phyloP scores from a whole-genome alignment of 2,888 invertebrate genomes.

The Leptarthrus brevirostris region DNA sequence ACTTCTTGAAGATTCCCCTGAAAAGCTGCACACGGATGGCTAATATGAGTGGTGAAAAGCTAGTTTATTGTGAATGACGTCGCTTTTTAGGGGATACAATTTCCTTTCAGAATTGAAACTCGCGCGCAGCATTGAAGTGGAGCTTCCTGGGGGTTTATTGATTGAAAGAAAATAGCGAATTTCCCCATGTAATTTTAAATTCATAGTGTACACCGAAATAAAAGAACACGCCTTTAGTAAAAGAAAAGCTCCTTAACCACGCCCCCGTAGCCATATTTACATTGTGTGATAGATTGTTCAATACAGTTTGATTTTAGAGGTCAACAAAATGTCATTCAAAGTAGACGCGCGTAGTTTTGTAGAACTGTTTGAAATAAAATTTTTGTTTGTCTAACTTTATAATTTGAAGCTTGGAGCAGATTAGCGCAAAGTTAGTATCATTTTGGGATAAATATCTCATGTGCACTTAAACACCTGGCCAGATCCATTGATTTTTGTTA shows the following conservation, averaged over 20 bases:
- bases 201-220: background rate
- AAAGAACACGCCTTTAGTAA: slow-evolving; percentile 21
- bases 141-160: slow-evolving; percentile 6
- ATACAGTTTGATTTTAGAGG: slow-evolving; percentile 51
- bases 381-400: too few relatives aligned
- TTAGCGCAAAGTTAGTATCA: too few relatives aligned
- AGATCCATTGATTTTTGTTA: slow-evolving; percentile 11
- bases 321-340: slow-evolving; percentile 54
- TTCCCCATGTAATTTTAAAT: background rate
- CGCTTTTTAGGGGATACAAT: too few relatives aligned
- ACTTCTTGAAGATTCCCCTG: too few relatives aligned
- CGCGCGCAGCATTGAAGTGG: slow-evolving; percentile 4
- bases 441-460: too few relatives aligned
- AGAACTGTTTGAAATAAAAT: too few relatives aligned
- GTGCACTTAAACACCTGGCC: background rate
- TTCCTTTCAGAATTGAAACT: too few relatives aligned
- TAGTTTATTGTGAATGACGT: too few relatives aligned
- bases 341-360: too few relatives aligned
- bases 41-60: too few relatives aligned
- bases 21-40: too few relatives aligned
- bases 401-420: too few relatives aligned
- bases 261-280: slow-evolving; percentile 67
- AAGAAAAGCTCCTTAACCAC: slow-evolving; percentile 58
- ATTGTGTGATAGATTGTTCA: slow-evolving; percentile 19
- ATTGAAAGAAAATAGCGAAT: slow-evolving; percentile 2